phyloP scores from a whole-genome alignment of 1,140 invertebrate genomes.

The Acromyrmex echinatior region DNA sequence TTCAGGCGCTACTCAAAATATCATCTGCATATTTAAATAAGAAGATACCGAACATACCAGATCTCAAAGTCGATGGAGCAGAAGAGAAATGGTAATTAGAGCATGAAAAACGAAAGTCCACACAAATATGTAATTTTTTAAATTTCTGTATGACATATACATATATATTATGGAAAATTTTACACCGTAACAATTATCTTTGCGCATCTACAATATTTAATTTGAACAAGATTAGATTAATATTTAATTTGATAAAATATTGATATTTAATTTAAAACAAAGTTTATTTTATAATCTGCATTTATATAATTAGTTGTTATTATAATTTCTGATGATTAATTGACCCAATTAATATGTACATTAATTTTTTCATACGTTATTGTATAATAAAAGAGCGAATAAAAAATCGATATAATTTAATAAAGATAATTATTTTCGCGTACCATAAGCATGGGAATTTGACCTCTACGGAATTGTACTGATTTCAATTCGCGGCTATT shows the following conservation, averaged over 20 bases:
- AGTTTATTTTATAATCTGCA: not conserved
- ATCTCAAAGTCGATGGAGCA: slow-evolving; percentile 94
- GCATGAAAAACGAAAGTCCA: not conserved
- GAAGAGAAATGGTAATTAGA: slow-evolving; percentile 94
- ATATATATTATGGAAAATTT: not conserved
- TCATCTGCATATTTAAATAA: slow-evolving; percentile 96
- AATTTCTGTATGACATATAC: not conserved
- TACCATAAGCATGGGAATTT: slow-evolving; percentile 11
- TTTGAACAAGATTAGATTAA: not conserved
- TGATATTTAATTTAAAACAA: too few relatives aligned
- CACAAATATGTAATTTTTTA: not conserved
- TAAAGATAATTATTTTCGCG: slow-evolving; percentile 7
- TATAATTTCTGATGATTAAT: not conserved
- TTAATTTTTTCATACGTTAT: slow-evolving; percentile 7
- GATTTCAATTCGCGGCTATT: slow-evolving; percentile 28
- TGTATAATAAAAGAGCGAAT: not conserved
- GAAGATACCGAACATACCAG: slow-evolving; percentile 96
- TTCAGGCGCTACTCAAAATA: slow-evolving; percentile 94
- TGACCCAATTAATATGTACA: not conserved
- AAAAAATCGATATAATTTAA: not conserved
- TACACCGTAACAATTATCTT: not conserved
- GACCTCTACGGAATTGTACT: slow-evolving; percentile 26
- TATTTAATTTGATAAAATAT: too few relatives aligned
- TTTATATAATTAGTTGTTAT: not conserved
- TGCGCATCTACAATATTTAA: not conserved